phyloP scores from a whole-genome alignment of 1,140 invertebrate genomes.

The Halictus rubicundus region DNA sequence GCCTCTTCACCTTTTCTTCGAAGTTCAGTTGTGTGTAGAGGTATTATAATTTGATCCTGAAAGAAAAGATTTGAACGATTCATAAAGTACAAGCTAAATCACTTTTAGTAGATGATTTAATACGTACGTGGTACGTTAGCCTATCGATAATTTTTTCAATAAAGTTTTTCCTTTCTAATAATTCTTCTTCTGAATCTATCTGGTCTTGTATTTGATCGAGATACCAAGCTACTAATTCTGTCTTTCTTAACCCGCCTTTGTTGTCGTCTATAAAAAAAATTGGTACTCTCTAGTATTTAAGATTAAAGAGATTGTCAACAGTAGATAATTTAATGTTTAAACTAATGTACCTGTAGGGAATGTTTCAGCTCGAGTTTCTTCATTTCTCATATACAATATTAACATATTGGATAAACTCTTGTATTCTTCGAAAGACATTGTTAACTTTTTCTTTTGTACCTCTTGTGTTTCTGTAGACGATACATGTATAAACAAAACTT shows the following conservation, averaged over 20 bases:
- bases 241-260: slow-evolving; percentile 87
- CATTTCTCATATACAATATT: slow-evolving; percentile 92
- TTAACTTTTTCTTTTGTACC: slow-evolving; percentile 90
- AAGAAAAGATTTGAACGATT: slow-evolving; percentile 63
- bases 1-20: slow-evolving; percentile 77
- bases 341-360: slow-evolving; percentile 79
- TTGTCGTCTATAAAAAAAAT: slow-evolving; percentile 62
- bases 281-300: neutral
- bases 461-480: slow-evolving; percentile 32
- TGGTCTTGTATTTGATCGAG: slow-evolving; percentile 93
- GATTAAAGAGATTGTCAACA: neutral
- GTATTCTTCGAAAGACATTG: slow-evolving; percentile 97
- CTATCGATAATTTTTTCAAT: slow-evolving; percentile 98
- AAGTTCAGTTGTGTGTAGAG: slow-evolving; percentile 87
- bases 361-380: slow-evolving; percentile 87
- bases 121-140: slow-evolving; percentile 92
- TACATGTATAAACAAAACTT: neutral
- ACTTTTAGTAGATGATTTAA: slow-evolving; percentile 34
- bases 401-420: slow-evolving; percentile 95
- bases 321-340: neutral
- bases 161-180: slow-evolving; percentile 92
- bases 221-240: slow-evolving; percentile 97
- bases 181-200: slow-evolving; percentile 94
- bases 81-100: slow-evolving; percentile 4
- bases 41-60: slow-evolving; percentile 95